These are phyloP conservation scores for Lepidocyrtoides sp. DNA, from an alignment of 2,888 invertebrate genomes.

Conservation along the genomic window DNA sequence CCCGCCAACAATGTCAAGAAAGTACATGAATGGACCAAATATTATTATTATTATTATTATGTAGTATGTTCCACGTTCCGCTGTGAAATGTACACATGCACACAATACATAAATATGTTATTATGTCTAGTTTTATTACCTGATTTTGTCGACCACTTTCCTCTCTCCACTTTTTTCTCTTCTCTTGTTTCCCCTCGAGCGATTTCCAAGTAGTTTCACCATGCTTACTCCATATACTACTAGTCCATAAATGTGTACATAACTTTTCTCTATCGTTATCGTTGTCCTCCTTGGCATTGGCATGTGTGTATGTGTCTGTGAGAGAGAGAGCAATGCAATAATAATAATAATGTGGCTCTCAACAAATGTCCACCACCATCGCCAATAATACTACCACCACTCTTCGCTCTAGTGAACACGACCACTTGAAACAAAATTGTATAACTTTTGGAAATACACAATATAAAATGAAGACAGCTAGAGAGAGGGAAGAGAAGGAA, in stretches of 20 bases:
- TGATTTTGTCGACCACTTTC: conserved; percentile 47
- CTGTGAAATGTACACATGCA: background rate
- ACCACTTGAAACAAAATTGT: conserved; percentile 41
- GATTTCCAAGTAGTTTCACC: conserved; percentile 48
- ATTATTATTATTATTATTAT: conserved; percentile 1
- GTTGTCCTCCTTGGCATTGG: background rate
- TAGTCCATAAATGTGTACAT: conserved; percentile 26
- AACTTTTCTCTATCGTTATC: background rate
- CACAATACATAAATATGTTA: conserved; percentile 14
- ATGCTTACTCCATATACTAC: background rate
- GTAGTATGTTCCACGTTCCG: background rate
- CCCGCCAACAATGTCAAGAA: conserved; percentile 17
- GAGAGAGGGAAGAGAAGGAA: background rate
- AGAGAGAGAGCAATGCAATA: conserved; percentile 4
- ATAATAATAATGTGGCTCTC: conserved; percentile 55
- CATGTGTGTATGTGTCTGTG: background rate
- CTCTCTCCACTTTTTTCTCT: background rate
- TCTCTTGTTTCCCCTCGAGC: conserved; percentile 56
- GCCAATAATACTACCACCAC: conserved; percentile 18
- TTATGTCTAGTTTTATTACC: conserved; percentile 42
- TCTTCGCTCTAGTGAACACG: conserved; percentile 28
- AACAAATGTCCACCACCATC: conserved; percentile 33
- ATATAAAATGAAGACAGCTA: background rate
- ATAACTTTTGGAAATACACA: background rate
- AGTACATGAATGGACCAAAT: background rate